Conservation (phyloP, 1,140 invertebrate species). For the Brachionus manjavacas region DNA sequence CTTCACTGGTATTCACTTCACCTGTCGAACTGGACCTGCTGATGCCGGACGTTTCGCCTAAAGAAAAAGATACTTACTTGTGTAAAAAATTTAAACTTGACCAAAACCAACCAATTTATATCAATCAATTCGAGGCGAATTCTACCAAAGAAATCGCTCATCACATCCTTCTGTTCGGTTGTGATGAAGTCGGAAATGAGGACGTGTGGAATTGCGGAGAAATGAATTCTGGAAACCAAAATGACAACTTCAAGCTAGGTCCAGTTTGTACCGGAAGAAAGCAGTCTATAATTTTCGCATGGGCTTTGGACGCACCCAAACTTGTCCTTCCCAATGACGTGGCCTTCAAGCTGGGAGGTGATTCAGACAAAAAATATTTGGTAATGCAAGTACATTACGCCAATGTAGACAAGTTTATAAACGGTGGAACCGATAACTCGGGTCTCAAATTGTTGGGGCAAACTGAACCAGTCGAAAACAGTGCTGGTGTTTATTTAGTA, state of each 20-base stretch:
- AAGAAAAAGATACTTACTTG: conserved; percentile 48
- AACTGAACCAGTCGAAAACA: neutral
- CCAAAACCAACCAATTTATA: conserved; percentile 44
- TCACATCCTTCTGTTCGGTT: conserved; percentile 92
- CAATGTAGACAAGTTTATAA: conserved; percentile 59
- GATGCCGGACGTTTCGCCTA: conserved; percentile 32
- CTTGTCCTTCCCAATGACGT: conserved; percentile 72
- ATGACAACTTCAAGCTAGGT: conserved; percentile 44
- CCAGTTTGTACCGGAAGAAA: conserved; percentile 47
- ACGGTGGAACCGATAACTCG: conserved; percentile 25
- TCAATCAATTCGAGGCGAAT: conserved; percentile 78
- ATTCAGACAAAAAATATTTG: conserved; percentile 60
- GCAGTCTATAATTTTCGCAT: conserved; percentile 79
- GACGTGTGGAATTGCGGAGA: conserved; percentile 67
- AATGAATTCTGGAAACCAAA: conserved; percentile 46
- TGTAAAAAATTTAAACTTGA: conserved; percentile 47
- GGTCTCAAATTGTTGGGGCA: conserved; percentile 2
- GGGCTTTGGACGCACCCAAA: conserved; percentile 86
- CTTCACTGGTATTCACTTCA: neutral
- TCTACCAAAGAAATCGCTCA: conserved; percentile 85
- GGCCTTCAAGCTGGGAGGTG: conserved; percentile 62
- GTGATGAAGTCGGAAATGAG: conserved; percentile 68
- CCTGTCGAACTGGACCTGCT: neutral
- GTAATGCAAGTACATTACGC: conserved; percentile 88
- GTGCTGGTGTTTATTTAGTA: conserved; percentile 78